These are phyloP conservation scores for Rhingia rostrata DNA, from an alignment of 2,888 invertebrate species.

Conservation along the genomic window DNA sequence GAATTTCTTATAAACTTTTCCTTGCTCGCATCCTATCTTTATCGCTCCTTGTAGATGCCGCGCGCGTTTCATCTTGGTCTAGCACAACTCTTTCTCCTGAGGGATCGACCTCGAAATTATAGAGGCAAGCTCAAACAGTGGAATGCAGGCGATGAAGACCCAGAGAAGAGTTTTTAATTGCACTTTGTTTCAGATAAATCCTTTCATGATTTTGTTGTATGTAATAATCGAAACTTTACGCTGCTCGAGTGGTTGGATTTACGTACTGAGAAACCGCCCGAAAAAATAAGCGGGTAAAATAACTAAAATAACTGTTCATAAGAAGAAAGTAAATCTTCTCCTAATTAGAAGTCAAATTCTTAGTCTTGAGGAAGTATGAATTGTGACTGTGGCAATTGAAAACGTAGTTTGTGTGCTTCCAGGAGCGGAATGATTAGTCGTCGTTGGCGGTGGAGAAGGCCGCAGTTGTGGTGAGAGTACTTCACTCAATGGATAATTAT, in stretches of 20 bases:
- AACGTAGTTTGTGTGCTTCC: slow-evolving; percentile 46
- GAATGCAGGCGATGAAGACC: not conserved
- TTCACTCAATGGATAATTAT: slow-evolving; percentile 1
- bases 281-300: not conserved
- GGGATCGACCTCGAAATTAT: slow-evolving; percentile 52
- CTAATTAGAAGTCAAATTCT: slow-evolving; percentile 67
- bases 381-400: slow-evolving; percentile 27
- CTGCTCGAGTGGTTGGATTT: slow-evolving; percentile 1
- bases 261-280: not conserved
- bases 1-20: slow-evolving; percentile 71
- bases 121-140: slow-evolving; percentile 1
- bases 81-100: slow-evolving; percentile 18
- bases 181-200: slow-evolving; percentile 70
- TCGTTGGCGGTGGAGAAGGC: not conserved
- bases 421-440: slow-evolving; percentile 46
- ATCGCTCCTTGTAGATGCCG: slow-evolving; percentile 43
- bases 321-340: slow-evolving; percentile 55
- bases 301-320: not conserved
- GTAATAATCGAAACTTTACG: slow-evolving; percentile 67
- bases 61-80: slow-evolving; percentile 23
- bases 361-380: slow-evolving; percentile 57
- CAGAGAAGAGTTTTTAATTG: slow-evolving; percentile 71
- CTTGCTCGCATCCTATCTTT: slow-evolving; percentile 46
- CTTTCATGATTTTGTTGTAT: slow-evolving; percentile 66
- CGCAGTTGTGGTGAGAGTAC: too few relatives aligned